Conservation (phyloP, 2,888 invertebrate species). For the Stenodera caucasica region DNA sequence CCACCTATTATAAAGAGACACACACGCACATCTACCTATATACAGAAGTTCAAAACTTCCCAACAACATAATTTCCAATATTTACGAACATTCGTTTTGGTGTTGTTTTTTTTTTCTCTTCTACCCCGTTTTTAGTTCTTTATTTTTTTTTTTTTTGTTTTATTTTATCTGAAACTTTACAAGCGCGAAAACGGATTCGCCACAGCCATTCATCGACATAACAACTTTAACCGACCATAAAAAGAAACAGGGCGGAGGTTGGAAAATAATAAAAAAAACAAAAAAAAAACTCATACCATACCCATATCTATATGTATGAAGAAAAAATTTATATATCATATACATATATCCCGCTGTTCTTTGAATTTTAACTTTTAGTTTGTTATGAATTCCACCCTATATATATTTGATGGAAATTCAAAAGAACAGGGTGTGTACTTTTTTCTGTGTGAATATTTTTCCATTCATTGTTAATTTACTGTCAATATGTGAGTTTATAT, state of each 20-base stretch:
- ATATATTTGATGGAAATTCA: background rate
- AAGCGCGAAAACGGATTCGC: conserved; percentile 7
- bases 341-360: background rate
- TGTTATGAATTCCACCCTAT: conserved; percentile 2
- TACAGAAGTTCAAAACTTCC: background rate
- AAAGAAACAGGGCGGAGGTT: background rate
- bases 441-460: background rate
- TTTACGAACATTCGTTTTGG: background rate
- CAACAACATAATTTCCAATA: conserved; percentile 4
- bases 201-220: conserved; percentile 9
- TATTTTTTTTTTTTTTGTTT: background rate
- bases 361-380: background rate
- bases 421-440: background rate
- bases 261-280: background rate
- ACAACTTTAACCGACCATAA: conserved; percentile 9
- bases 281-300: background rate
- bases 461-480: no score
- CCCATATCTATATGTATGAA: background rate
- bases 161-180: background rate
- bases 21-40: background rate
- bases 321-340: background rate
- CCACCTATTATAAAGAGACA: no score
- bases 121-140: background rate
- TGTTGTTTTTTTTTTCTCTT: background rate
- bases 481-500: no score